Evolutionary conservation across 2,888 invertebrate genomes (phyloP).

Genomic region (Myathropa florea): DNA sequence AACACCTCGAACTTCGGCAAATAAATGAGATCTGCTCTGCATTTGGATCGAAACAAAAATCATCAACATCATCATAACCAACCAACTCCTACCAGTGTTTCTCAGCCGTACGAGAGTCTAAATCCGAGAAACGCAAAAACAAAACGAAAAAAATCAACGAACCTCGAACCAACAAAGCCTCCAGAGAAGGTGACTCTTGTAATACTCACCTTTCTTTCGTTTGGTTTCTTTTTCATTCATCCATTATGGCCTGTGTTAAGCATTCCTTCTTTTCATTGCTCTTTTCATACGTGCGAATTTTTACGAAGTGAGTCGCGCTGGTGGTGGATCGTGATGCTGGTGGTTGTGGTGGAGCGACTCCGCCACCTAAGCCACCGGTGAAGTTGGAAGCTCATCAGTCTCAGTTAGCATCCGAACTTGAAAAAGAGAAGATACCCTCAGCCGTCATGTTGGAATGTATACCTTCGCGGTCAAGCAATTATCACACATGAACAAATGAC

Average conservation of each 20-base stretch:
- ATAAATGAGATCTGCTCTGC: constrained; percentile 79
- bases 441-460: constrained; percentile 41
- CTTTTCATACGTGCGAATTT: constrained; percentile 54
- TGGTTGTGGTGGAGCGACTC: constrained; percentile 12
- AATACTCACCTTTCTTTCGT: constrained; percentile 62
- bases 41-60: constrained; percentile 78
- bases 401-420: constrained; percentile 43
- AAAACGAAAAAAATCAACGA: constrained; percentile 25
- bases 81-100: constrained; percentile 46
- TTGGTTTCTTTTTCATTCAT: constrained; percentile 62
- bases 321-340: neutral
- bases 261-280: constrained; percentile 7
- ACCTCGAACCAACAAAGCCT: constrained; percentile 22
- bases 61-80: constrained; percentile 53
- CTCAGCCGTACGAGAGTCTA: constrained; percentile 10
- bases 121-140: constrained; percentile 15
- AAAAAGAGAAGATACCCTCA: constrained; percentile 31
- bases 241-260: constrained; percentile 34
- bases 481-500: constrained; percentile 58
- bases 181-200: constrained; percentile 65
- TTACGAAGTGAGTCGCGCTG: constrained; percentile 29
- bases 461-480: constrained; percentile 65
- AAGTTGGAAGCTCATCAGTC: neutral
- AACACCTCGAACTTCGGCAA: constrained; percentile 79
- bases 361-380: neutral